Evolutionary conservation across 2,797 vertebrate species (phyloP).

Genomic region (Tokudaia tokunoshimensis): DNA sequence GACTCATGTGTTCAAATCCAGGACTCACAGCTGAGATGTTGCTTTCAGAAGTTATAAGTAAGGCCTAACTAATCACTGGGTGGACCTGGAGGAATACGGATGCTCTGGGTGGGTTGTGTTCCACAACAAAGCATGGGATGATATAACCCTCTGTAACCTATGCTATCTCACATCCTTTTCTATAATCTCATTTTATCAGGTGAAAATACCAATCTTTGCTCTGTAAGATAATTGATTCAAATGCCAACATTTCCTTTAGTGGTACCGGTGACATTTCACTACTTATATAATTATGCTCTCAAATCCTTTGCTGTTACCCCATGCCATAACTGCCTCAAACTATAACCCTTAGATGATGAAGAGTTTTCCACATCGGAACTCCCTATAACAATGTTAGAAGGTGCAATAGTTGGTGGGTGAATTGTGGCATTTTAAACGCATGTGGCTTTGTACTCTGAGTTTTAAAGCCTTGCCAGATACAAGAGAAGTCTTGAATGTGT

Average conservation of each 20-base stretch:
- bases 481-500: slow-evolving; percentile 77
- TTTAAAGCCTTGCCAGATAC: slow-evolving; percentile 76
- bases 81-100: not conserved
- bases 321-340: not conserved
- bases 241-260: slow-evolving; percentile 13
- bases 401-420: not conserved
- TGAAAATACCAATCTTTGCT: not conserved
- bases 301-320: not conserved
- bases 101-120: not conserved
- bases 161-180: not conserved
- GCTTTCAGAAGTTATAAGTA: not conserved
- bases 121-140: not conserved
- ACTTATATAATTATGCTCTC: not conserved
- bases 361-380: not conserved
- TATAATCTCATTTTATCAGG: not conserved
- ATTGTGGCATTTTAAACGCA: slow-evolving; percentile 61
- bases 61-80: not conserved
- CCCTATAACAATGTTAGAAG: slow-evolving; percentile 39
- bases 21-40: not conserved
- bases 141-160: not conserved
- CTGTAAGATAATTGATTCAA: not conserved
- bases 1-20: not conserved
- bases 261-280: not conserved
- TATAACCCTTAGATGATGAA: not conserved
- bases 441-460: slow-evolving; percentile 61